phyloP scores from a whole-genome alignment of 53 echinoderm and acorn worm genomes.

The Luidia sarsii region DNA sequence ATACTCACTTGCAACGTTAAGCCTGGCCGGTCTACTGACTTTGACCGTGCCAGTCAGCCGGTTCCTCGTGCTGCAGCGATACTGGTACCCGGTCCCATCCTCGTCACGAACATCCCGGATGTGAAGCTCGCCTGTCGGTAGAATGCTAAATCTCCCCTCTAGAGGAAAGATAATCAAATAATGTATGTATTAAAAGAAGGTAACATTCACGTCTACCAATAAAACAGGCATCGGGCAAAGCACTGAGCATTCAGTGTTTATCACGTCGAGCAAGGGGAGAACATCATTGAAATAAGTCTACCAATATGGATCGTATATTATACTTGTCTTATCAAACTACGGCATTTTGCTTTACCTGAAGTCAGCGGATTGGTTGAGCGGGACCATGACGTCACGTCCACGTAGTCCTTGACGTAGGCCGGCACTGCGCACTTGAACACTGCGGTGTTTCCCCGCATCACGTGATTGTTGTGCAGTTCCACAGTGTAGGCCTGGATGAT shows the following conservation, averaged over 20 bases:
- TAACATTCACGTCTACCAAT: too few relatives aligned
- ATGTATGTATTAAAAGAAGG: too few relatives aligned
- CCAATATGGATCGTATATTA: too few relatives aligned
- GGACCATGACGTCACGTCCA: slow-evolving; percentile 93
- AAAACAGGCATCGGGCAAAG: too few relatives aligned
- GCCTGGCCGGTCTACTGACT: slow-evolving; percentile 65
- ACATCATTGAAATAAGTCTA: too few relatives aligned
- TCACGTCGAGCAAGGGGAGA: too few relatives aligned
- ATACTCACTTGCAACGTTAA: slow-evolving; percentile 80
- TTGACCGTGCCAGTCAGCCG: slow-evolving; percentile 67
- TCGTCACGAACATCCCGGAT: slow-evolving; percentile 81
- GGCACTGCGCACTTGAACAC: slow-evolving; percentile 98
- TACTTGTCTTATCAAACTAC: too few relatives aligned
- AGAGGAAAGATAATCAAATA: slow-evolving; percentile 11
- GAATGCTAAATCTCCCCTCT: slow-evolving; percentile 88
- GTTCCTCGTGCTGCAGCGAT: slow-evolving; percentile 79
- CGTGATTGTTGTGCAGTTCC: slow-evolving; percentile 85
- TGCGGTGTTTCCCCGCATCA: slow-evolving; percentile 93
- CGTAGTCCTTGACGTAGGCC: slow-evolving; percentile 91
- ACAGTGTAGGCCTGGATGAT: slow-evolving; percentile 75
- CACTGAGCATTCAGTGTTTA: too few relatives aligned
- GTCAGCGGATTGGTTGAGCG: slow-evolving; percentile 52
- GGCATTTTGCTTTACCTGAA: slow-evolving; percentile 71
- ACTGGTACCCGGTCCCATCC: slow-evolving; percentile 67
- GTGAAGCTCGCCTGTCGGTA: slow-evolving; percentile 93